Evolutionary conservation across 2,113 vertebrate species (phyloP), one percentile per base, ranked within the genome.

Genomic region (Python bivittatus): DNA sequence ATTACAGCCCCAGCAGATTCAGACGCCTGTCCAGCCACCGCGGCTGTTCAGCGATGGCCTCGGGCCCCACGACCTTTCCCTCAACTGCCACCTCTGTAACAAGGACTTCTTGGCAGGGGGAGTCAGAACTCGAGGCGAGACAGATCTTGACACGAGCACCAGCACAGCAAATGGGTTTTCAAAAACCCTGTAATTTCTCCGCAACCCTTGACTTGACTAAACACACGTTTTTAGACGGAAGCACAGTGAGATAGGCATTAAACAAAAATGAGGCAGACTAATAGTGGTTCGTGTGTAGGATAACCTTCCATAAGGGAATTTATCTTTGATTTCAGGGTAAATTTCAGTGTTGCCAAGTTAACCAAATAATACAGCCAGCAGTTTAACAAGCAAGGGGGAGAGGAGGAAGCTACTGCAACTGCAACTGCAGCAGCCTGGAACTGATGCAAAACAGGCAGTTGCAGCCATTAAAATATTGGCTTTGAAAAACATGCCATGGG

Each of bases 131-230:
- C 33, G 64, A 93, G 95, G 96, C 95, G 90, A 97, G 97, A 97
- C 95, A 96, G 97, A 97, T 96, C 97, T 94, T 94, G 97, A 97
- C 95, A 97, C 0, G 96, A 98, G 93, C 94, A 95, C 96, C 96
- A 27, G 97, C 96, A 94, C 97, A 95, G 97, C 97, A 98, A 98
- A 98, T 97, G 97, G 96, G 92, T 97, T 98, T 98, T 97, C 97
- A 97, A 97, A 95, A 98, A 97, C 95, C 97, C 97, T 98, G 1
- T 97, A 97, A 98, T 98, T 98, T 98, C 95, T 86, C 93, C 0
- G 91, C 97, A 97, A 98, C 97, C 98, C 97, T 95, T 98, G 97
- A 97, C 97, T 97, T 96, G 96, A 94, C 97, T 97, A 97, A 98
- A 97, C 97, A 97, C 97, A 97, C 97, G 97, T 95, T 97, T 97